Evolutionary conservation across 2,113 vertebrate genomes (phyloP), one percentile per base, ranked within the genome.

Genomic region (Ceuthmochares aereus): DNA sequence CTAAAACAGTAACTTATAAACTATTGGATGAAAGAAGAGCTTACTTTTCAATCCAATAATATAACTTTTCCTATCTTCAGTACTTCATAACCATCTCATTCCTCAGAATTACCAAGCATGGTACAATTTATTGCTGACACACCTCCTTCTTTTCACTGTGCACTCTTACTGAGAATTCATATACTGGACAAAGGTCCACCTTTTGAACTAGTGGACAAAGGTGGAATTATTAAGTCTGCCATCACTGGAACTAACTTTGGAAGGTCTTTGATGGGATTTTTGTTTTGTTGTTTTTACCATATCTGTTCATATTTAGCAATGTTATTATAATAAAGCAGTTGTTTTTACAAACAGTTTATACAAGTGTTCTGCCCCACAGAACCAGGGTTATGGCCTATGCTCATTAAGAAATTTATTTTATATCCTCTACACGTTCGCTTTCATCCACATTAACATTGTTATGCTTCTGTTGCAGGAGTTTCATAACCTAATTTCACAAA

Each of bases 381-480:
- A 10, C 30, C 29, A 47, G 10, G 7, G 4, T 10, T 40, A 47
- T 12, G 4, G 37, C 1, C 0, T 64, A 11, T 30, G 32, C 64
- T 84, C 26, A 52, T 84, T 67, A 59, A 59, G 34, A 80, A 84
- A 75, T 80, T 76, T 69, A 58, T 66, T 88, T 80, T 19, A 27
- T 66, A 72, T 77, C 26, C 40, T 19, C 16, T 80, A 25, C 58
- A 81, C 20, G 5, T 81, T 85, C 11, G 1, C 11, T 69, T 92
- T 87, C 43, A 85, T 10, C 7, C 29, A 51, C 17, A 49, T 52
- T 47, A 79, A 76, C 8, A 49, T 88, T 73, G 83, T 58, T 36
- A 51, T 72, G 22, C 45, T 84, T 86, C 45, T 89, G 6, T 64
- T 69, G 29, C 23, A 47, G 14, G 18, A 89, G 23, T 87, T 77